Percentiles rank a stretch among this genome's conserved stretches.
Conservation (phyloP, 92 coral and sea anemone species). For the Zoanthus sociatus region DNA sequence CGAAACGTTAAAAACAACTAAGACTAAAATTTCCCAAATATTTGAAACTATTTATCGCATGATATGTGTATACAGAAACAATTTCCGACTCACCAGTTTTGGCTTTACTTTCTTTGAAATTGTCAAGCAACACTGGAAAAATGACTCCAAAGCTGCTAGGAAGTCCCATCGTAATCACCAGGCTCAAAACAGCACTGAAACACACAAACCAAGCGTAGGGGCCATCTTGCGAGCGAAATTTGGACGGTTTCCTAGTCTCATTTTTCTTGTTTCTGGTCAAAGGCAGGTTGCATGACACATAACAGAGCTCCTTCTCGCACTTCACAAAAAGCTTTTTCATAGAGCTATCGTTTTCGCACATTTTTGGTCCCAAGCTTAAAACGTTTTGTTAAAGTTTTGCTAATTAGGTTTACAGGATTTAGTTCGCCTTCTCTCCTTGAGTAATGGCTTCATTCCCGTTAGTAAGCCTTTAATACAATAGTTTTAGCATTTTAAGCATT, state of each 20-base stretch:
- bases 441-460: neutral
- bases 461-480: neutral
- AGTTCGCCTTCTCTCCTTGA: neutral
- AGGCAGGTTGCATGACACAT: slow-evolving; percentile 39
- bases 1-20: too few relatives aligned
- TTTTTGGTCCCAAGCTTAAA: neutral
- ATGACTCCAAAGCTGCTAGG: slow-evolving; percentile 37
- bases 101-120: slow-evolving; percentile 42
- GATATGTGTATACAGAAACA: neutral
- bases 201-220: slow-evolving; percentile 30
- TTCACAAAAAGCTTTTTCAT: slow-evolving; percentile 28
- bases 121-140: slow-evolving; percentile 26
- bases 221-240: slow-evolving; percentile 35
- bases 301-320: slow-evolving; percentile 17
- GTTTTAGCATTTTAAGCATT: neutral
- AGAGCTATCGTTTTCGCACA: neutral
- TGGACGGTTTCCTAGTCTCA: neutral
- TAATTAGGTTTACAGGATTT: neutral
- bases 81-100: slow-evolving; percentile 8
- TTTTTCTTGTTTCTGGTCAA: neutral
- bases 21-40: too few relatives aligned
- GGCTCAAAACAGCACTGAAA: slow-evolving; percentile 32
- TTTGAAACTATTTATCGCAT: neutral
- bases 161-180: slow-evolving; percentile 9
- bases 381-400: neutral